phyloP scores from a whole-genome alignment of 2,797 vertebrate genomes.

The Naso thynnoides region DNA sequence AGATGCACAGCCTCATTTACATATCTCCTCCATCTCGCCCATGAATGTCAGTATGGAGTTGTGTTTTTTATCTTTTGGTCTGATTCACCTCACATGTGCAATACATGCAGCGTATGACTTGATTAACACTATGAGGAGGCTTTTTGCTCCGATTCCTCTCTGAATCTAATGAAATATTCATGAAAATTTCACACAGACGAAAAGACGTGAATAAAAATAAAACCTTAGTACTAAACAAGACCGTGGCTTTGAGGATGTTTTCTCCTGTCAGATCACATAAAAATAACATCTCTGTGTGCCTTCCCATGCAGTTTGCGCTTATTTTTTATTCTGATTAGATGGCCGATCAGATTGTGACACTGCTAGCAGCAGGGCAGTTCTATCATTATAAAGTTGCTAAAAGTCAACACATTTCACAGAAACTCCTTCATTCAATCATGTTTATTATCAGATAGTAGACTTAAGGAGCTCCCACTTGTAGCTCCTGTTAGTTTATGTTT shows the following conservation, averaged over 20 bases:
- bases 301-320: not conserved
- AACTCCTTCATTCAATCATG: conserved; percentile 31
- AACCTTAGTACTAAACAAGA: not conserved
- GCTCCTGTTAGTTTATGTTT: conserved; percentile 21
- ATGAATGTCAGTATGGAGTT: not conserved
- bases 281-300: not conserved
- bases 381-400: conserved; percentile 14
- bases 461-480: conserved; percentile 7
- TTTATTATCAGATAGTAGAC: conserved; percentile 23
- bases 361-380: conserved; percentile 7
- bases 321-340: conserved; percentile 22
- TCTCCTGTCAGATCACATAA: conserved; percentile 1
- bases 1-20: conserved; percentile 9
- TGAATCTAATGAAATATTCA: conserved; percentile 5
- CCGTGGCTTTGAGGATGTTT: conserved; percentile 4
- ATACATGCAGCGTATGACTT: not conserved
- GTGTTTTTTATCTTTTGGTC: not conserved
- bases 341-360: conserved; percentile 27
- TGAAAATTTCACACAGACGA: not conserved
- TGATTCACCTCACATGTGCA: not conserved
- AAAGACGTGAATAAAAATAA: conserved; percentile 3
- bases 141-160: conserved; percentile 2
- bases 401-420: conserved; percentile 21
- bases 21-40: not conserved
- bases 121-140: not conserved